Percentiles rank a stretch among this genome's conserved stretches.
phyloP scores from a whole-genome alignment of 1,140 invertebrate genomes.

The Conopomorpha cramerella region DNA sequence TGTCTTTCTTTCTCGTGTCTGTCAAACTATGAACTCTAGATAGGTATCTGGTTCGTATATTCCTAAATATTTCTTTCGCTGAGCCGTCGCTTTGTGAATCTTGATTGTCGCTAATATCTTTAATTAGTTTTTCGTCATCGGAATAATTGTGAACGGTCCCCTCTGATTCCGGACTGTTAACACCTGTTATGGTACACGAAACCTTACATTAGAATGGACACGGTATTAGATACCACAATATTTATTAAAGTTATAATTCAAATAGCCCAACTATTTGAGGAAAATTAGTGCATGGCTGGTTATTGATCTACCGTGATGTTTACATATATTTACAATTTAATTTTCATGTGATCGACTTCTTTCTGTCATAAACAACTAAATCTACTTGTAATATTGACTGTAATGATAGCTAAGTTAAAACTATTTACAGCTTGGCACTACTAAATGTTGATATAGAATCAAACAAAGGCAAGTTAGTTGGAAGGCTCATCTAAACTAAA shows the following conservation, averaged over 20 bases:
- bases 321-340: too few species aligned
- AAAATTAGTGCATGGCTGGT: conserved; percentile 46
- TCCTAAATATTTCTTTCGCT: conserved; percentile 40
- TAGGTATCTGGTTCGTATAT: conserved; percentile 42
- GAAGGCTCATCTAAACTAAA: too few species aligned
- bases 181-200: conserved; percentile 48
- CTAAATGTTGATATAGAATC: too few species aligned
- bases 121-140: conserved; percentile 22
- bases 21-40: conserved; percentile 41
- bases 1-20: conserved; percentile 19
- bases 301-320: too few species aligned
- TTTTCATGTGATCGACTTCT: too few species aligned
- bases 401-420: too few species aligned
- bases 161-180: conserved; percentile 34
- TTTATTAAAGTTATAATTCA: too few species aligned
- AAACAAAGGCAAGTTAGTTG: too few species aligned
- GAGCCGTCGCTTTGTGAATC: conserved; percentile 31
- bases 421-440: too few species aligned
- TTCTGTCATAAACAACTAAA: too few species aligned
- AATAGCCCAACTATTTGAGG: conserved; percentile 34
- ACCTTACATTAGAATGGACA: conserved; percentile 48
- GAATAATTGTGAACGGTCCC: conserved; percentile 30
- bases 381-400: too few species aligned
- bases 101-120: conserved; percentile 19
- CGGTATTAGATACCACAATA: too few species aligned